These are phyloP conservation scores for Micromussa lordhowensis DNA, from an alignment of 92 coral and sea anemone genomes.

Conservation along the genomic window DNA sequence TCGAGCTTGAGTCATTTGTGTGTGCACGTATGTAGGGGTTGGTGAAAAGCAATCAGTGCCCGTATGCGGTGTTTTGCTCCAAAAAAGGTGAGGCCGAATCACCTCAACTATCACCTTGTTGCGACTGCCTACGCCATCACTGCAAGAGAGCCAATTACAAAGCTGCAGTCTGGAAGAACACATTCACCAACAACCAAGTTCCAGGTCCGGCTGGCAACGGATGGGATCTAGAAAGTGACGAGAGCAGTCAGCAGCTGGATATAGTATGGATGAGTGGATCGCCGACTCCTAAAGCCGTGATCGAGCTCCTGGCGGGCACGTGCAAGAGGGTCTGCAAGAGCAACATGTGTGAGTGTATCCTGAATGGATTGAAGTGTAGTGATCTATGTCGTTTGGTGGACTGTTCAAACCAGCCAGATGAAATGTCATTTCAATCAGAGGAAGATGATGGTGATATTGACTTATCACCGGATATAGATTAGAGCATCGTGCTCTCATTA, in stretches of 20 bases:
- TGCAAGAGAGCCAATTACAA: slow-evolving; percentile 37
- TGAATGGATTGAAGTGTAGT: no score
- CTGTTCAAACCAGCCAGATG: no score
- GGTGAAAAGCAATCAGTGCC: slow-evolving; percentile 35
- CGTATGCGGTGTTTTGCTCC: slow-evolving; percentile 21
- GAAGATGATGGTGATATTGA: slow-evolving; percentile 25
- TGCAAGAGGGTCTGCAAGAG: no score
- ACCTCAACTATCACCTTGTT: slow-evolving; percentile 47
- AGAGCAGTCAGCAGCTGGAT: slow-evolving; percentile 21
- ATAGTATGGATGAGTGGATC: slow-evolving; percentile 55
- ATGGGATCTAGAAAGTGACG: slow-evolving; percentile 36
- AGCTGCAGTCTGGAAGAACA: slow-evolving; percentile 32
- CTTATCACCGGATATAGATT: neutral
- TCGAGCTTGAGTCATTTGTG: slow-evolving; percentile 47
- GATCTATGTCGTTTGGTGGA: no score
- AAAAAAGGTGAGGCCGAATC: slow-evolving; percentile 52
- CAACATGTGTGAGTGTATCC: no score
- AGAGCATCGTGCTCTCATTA: slow-evolving; percentile 3
- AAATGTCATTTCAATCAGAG: neutral
- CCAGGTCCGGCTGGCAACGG: slow-evolving; percentile 52
- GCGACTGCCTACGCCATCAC: slow-evolving; percentile 34
- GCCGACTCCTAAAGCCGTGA: slow-evolving; percentile 56
- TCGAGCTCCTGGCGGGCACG: slow-evolving; percentile 60
- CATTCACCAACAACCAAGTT: slow-evolving; percentile 35
- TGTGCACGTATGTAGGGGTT: slow-evolving; percentile 41